Percentiles rank a stretch among this genome's conserved stretches.
Evolutionary conservation across 2,113 vertebrate genomes (phyloP).

Genomic region (Cairina moschata): DNA sequence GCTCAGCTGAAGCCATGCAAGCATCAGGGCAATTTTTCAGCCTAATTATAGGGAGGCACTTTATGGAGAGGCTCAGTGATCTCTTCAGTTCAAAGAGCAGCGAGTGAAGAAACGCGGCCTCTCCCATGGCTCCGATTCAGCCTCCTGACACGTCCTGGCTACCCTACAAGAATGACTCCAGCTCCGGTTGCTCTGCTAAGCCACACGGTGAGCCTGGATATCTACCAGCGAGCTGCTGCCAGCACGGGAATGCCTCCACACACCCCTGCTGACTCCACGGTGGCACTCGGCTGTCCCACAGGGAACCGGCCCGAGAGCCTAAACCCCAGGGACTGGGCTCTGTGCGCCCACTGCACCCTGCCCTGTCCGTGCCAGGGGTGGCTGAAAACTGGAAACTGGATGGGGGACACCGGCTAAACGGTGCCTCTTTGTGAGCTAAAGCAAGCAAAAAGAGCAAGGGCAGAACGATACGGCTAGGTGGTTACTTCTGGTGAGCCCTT

Average conservation of each 20-base stretch:
- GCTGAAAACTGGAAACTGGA: not conserved
- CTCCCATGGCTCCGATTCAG: not conserved
- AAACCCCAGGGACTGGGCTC: not conserved
- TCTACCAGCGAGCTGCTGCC: not conserved
- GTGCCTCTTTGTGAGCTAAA: not conserved
- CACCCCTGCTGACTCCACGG: not conserved
- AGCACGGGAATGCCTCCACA: not conserved
- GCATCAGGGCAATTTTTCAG: not conserved
- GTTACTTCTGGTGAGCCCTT: not conserved
- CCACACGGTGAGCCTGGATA: rapidly evolving
- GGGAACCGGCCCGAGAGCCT: not conserved
- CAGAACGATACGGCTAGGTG: not conserved
- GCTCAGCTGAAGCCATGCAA: not conserved
- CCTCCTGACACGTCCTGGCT: not conserved
- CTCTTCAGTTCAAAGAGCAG: not conserved
- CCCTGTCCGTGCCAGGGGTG: not conserved
- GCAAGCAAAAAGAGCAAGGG: not conserved
- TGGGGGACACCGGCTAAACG: not conserved
- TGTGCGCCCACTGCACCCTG: not conserved
- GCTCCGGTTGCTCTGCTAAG: not conserved
- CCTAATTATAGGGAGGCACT: not conserved
- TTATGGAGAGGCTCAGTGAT: not conserved
- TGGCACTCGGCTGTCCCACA: not conserved
- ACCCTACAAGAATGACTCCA: not conserved
- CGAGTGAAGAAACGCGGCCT: not conserved